phyloP scores from a whole-genome alignment of 2,888 invertebrate species.

The Argyresthia goedartella region DNA sequence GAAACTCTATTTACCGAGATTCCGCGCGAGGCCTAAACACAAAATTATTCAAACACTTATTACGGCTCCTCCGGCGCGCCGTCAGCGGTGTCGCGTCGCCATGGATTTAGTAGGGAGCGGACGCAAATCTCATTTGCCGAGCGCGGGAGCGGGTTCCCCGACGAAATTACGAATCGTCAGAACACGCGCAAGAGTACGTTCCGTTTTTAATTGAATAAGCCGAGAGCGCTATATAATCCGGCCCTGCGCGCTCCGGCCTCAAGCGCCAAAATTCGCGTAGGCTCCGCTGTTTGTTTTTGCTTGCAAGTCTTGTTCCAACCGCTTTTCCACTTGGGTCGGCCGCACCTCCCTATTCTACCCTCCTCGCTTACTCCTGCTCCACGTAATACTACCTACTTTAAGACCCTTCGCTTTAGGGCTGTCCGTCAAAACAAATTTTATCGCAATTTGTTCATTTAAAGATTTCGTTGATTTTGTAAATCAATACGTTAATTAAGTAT shows the following conservation, averaged over 20 bases:
- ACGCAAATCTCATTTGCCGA: slow-evolving; percentile 35
- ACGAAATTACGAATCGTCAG: slow-evolving; percentile 35
- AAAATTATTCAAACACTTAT: slow-evolving; percentile 9
- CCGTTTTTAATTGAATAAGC: slow-evolving; percentile 55
- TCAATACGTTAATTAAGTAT: background rate
- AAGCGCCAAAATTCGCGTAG: slow-evolving; percentile 36
- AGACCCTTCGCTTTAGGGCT: background rate
- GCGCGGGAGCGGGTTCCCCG: slow-evolving; percentile 17
- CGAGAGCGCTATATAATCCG: slow-evolving; percentile 48
- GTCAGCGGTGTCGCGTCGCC: background rate
- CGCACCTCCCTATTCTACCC: slow-evolving; percentile 20
- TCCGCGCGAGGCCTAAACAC: slow-evolving; percentile 3
- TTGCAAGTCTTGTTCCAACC: slow-evolving; percentile 25
- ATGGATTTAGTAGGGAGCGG: slow-evolving; percentile 10
- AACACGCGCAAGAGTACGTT: slow-evolving; percentile 32
- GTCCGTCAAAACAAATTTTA: background rate
- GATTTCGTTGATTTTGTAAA: background rate
- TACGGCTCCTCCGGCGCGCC: background rate
- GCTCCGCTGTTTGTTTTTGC: slow-evolving; percentile 35
- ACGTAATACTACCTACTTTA: slow-evolving; percentile 2
- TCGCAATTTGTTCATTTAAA: background rate
- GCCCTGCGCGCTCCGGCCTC: slow-evolving; percentile 23
- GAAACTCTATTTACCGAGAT: background rate
- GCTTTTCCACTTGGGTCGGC: slow-evolving; percentile 21
- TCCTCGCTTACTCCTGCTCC: slow-evolving; percentile 14